Conservation (phyloP, 1,140 invertebrate genomes). For the Panagrolaimus sp. region DNA sequence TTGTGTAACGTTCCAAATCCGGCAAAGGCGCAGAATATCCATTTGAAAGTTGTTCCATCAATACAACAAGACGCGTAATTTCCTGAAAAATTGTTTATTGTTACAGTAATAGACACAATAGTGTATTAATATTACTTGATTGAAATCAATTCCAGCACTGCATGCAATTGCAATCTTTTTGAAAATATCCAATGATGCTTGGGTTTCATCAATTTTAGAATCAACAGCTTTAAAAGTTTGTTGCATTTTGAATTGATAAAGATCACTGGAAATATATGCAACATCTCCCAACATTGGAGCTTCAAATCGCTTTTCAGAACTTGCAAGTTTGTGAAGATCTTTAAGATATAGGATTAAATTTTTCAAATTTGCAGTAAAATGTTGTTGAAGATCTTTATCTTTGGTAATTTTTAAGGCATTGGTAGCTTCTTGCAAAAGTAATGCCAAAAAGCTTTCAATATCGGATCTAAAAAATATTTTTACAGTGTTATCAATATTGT, state of each 20-base stretch:
- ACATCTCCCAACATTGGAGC: not conserved
- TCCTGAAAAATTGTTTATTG: not conserved
- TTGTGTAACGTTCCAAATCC: not conserved
- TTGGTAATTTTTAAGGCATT: not conserved
- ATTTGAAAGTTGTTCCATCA: conserved; percentile 10
- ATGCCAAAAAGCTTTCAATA: no score
- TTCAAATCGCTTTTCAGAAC: not conserved
- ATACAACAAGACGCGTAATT: not conserved
- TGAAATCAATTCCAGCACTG: not conserved
- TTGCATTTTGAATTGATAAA: conserved; percentile 1
- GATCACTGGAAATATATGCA: not conserved
- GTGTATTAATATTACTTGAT: not conserved
- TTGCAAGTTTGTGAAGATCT: not conserved
- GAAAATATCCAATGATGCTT: not conserved
- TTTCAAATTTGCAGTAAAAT: not conserved
- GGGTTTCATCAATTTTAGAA: not conserved
- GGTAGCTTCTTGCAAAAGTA: not conserved
- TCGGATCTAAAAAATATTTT: no score
- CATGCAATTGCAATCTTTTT: not conserved
- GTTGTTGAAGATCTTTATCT: not conserved
- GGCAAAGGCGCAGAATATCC: not conserved
- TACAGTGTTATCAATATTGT: no score
- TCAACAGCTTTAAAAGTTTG: not conserved
- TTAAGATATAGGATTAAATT: not conserved
- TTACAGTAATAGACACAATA: not conserved